A percentile compares a stretch with the other conserved stretches of the same genome.
Evolutionary conservation across 2,113 vertebrate species (phyloP).

Genomic region (Tringa solitaria): DNA sequence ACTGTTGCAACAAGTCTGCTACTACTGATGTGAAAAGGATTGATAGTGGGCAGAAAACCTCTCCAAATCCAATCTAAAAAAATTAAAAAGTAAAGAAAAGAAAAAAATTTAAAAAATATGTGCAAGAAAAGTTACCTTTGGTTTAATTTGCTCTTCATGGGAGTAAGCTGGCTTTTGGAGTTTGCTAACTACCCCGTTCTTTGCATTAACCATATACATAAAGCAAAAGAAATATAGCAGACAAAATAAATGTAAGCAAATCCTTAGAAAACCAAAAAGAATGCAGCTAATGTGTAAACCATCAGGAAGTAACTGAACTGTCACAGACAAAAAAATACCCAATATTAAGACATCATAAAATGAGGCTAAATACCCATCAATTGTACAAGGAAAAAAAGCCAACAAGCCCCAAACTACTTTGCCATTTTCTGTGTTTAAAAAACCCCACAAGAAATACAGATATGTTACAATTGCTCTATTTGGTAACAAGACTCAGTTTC

Average conservation of each 20-base stretch:
- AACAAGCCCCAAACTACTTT: not conserved
- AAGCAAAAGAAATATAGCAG: not conserved
- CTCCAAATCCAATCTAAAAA: not conserved
- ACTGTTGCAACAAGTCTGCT: not conserved
- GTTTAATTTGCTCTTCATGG: not conserved
- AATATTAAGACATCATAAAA: not conserved
- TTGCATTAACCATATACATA: not conserved
- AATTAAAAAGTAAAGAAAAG: not conserved
- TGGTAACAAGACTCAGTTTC: not conserved
- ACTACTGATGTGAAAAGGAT: not conserved
- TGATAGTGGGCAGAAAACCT: not conserved
- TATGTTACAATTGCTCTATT: not conserved
- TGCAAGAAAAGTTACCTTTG: not conserved
- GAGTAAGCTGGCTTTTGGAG: not conserved
- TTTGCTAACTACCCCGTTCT: not conserved
- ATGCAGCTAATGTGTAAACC: not conserved
- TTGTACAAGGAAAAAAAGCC: not conserved
- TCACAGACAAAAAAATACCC: not conserved
- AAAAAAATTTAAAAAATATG: fast-evolving
- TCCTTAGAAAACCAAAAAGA: not conserved
- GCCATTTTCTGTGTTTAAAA: not conserved
- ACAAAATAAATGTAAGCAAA: not conserved
- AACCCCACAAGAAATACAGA: not conserved
- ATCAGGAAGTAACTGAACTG: not conserved
- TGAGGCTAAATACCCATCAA: not conserved